A percentile compares a stretch with the other conserved stretches of the same genome.
Conservation (phyloP, 2,888 invertebrate genomes). For the Nematopogon swammerdamellus region DNA sequence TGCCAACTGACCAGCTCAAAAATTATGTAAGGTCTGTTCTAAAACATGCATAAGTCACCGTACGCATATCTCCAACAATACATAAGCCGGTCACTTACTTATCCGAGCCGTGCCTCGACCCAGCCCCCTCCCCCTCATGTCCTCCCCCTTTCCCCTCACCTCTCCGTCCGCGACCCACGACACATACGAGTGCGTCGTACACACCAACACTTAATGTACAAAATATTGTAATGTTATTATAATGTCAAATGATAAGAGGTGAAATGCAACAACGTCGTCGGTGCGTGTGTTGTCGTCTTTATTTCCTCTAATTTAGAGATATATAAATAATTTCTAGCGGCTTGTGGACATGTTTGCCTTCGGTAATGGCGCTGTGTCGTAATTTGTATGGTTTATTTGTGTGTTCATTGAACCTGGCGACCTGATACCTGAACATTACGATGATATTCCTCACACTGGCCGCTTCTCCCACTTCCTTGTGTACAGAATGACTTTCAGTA, state of each 20-base stretch:
- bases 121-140: background rate
- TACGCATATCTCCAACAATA: constrained; percentile 23
- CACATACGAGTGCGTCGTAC: background rate
- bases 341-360: background rate
- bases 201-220: constrained; percentile 36
- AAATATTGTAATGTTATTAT: constrained; percentile 53
- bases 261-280: background rate
- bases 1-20: too few species aligned
- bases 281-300: background rate
- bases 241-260: constrained; percentile 35
- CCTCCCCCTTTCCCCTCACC: too few species aligned
- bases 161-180: too few species aligned
- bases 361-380: background rate
- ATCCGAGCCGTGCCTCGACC: constrained; percentile 36
- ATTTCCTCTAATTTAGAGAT: background rate
- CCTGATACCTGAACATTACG: too few species aligned
- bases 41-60: constrained; percentile 10
- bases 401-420: too few species aligned
- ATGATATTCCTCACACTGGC: too few species aligned
- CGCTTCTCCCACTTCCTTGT: too few species aligned
- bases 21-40: too few species aligned
- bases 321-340: background rate
- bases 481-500: too few species aligned
- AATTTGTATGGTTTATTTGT: too few species aligned
- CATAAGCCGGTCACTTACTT: constrained; percentile 33